Percentiles rank a stretch among this genome's conserved stretches.
phyloP scores from a whole-genome alignment of 2,113 vertebrate species.

The Phodopus roborovskii region DNA sequence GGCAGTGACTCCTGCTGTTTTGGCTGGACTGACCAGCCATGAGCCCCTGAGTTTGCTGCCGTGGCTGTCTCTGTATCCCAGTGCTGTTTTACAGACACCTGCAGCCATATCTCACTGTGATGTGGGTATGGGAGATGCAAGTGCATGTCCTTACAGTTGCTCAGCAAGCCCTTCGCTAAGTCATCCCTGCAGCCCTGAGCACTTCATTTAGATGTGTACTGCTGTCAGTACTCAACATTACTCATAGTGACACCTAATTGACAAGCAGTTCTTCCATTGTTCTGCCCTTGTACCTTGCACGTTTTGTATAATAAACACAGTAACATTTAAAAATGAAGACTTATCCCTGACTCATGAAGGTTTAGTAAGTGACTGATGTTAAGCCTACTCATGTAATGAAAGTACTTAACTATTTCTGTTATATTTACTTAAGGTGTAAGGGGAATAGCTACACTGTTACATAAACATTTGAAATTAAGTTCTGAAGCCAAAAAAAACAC shows the following conservation, averaged over 20 bases:
- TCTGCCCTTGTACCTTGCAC: not conserved
- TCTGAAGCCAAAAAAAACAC: not conserved
- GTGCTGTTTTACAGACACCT: not conserved
- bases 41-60: not conserved
- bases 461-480: not conserved
- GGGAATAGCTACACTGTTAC: not conserved
- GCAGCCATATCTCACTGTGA: not conserved
- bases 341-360: not conserved
- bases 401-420: not conserved
- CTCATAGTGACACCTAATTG: not conserved
- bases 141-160: not conserved
- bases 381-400: not conserved
- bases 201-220: not conserved
- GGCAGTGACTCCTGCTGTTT: too few relatives aligned
- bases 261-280: not conserved
- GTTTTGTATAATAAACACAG: not conserved
- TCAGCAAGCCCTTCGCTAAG: not conserved
- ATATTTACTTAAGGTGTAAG: not conserved
- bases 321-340: not conserved
- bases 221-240: not conserved
- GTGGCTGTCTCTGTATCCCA: not conserved
- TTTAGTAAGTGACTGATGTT: not conserved
- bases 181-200: not conserved
- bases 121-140: not conserved
- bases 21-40: not conserved